These are phyloP conservation scores for Tribolium madens DNA, from an alignment of 1,140 invertebrate species.

Conservation along the genomic window DNA sequence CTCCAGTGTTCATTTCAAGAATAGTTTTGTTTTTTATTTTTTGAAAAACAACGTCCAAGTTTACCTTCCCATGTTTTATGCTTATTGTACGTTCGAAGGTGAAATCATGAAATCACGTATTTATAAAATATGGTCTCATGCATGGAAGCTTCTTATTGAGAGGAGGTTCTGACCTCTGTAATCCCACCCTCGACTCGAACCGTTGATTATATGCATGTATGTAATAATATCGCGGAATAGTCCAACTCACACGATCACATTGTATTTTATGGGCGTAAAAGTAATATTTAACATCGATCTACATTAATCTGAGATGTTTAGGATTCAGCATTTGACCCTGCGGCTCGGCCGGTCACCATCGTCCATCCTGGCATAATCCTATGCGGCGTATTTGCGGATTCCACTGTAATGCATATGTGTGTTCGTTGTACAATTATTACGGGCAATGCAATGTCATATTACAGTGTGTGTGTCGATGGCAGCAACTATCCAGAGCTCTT, in stretches of 20 bases:
- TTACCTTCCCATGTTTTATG: not conserved
- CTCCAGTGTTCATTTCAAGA: too few relatives aligned
- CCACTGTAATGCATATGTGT: slow-evolving; percentile 52
- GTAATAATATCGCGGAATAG: not conserved
- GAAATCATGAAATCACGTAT: slow-evolving; percentile 9
- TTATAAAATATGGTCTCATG: slow-evolving; percentile 19
- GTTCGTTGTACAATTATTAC: slow-evolving; percentile 51
- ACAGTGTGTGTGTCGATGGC: slow-evolving; percentile 40
- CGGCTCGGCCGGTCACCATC: not conserved
- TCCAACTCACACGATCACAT: not conserved
- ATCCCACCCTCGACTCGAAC: slow-evolving; percentile 19
- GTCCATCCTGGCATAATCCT: slow-evolving; percentile 46
- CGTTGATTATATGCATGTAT: slow-evolving; percentile 7
- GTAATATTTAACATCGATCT: not conserved
- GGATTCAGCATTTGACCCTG: not conserved
- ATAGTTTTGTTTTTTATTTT: too few relatives aligned
- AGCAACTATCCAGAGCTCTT: slow-evolving; percentile 49
- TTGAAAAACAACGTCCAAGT: too few relatives aligned
- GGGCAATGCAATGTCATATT: slow-evolving; percentile 44
- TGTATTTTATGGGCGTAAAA: not conserved
- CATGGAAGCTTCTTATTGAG: slow-evolving; percentile 23
- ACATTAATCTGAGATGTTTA: slow-evolving; percentile 1
- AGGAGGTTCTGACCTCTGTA: slow-evolving; percentile 17
- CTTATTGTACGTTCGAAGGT: not conserved
- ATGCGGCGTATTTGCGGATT: slow-evolving; percentile 51